Evolutionary conservation across 1,140 invertebrate genomes (phyloP), one percentile per base, ranked within the genome.

Genomic region (Pogonomyrmex californicus): DNA sequence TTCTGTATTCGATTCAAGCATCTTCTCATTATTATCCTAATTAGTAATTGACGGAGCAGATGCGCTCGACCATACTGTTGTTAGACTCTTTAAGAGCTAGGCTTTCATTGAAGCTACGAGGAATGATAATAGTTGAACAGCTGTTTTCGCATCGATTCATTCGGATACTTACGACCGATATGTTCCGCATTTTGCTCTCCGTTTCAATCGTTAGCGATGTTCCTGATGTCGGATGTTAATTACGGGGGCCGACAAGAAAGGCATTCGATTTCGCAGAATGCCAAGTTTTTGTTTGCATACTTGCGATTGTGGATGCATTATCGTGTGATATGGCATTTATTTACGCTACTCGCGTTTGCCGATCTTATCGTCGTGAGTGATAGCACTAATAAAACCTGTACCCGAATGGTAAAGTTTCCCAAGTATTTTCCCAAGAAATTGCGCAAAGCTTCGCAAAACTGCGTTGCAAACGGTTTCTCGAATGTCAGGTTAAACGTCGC

Each of bases 21-120:
- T 87, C 83, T 83, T 87, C 30, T 56, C 49, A 88, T 91, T 89
- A 92, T 91, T 91, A 88, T 76, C 75, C 78, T 91, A 92, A 92
- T 92, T 88, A 91, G 86, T 85, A 89, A 89, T 87, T 88, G 88
- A 71, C 51, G 65, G 65, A 83, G 71, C n/a, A 56, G 88, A 91
- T 89, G 58, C 76, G 65, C 79, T 76, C 79, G 17, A 66, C 4
- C 87, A 73, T 75, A 75, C 41, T 77, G 70, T 54, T 63, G 49
- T 62, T 70, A 51, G 41, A 77, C 36, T 36, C 51, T 33, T 76
- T 17, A 17, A 71, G 66, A 85, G 30, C 14, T 60, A 47, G 23
- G 56, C 60, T 62, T 49, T 76, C 41, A 33, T 71, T 17, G n/a
- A 73, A 38, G 65, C 49, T 2, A 4, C 49, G 54, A 73, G 70